Base-by-base conservation (phyloP, 2,797 vertebrate genomes). In the Sebastes baramenuke region DNA sequence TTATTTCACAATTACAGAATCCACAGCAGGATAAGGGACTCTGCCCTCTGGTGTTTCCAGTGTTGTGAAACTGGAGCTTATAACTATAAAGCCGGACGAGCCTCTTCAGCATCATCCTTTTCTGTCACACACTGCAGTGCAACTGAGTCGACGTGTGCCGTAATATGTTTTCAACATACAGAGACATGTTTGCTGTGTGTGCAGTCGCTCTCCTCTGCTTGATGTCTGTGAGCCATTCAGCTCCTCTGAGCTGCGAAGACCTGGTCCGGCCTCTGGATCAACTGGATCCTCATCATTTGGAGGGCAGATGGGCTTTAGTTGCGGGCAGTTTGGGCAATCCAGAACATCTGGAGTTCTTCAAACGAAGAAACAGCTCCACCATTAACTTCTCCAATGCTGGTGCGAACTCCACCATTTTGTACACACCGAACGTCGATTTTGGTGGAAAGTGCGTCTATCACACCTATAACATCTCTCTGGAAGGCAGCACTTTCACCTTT, bases 241-340 rank as follows among this genome's bases (percentile, higher is more conserved):
- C 79, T 72, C 82, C 83, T 52, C 46, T 81, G 32, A 27, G 38
- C 34, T 93, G 91, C 29, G 72, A 87, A 12, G 72, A 86, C 10
- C 59, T 80, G 54, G 11, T 88, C 61, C 64, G 54, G 18, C 89
- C 88, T 8, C 22, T 76, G 32, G 80, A 36, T 59, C 71, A 24
- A 3, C 52, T 82, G 10, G 22, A 76, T 20, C 60, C 29, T 54
- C 22, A 1, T 22, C 32, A 55, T 62, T 49, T 90, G 36, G 69
- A 80, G 27, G 89, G 91, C 1, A 82, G 5, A 20, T 85, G 90
- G 88, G 82, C 77, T 24, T 60, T 90, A 5, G 52, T 89, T 12
- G 84, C 84, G 1, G 90, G 75, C 36, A 77, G 86, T 54, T 18
- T 90, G 16, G 80, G 14, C 7, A 2, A 29, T 38, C 2, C 22